phyloP scores from a whole-genome alignment of 2,888 invertebrate species.

The Apodemia duryi region DNA sequence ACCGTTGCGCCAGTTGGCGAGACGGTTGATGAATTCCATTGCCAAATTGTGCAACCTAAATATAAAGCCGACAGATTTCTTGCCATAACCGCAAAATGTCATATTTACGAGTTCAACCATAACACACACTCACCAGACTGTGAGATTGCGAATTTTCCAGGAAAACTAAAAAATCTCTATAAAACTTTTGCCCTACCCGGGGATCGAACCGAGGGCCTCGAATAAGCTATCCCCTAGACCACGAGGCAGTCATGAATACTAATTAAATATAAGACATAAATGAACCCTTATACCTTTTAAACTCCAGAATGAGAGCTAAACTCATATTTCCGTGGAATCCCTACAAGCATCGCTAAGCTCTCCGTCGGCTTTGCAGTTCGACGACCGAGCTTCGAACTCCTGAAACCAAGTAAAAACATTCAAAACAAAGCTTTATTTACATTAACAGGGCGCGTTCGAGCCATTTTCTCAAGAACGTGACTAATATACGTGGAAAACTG shows the following conservation, averaged over 20 bases:
- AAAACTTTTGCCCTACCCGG: too few relatives aligned
- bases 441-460: conserved; percentile 28
- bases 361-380: conserved; percentile 74
- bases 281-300: conserved; percentile 3
- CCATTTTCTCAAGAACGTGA: conserved; percentile 38
- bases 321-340: conserved; percentile 79
- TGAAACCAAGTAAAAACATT: conserved; percentile 51
- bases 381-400: conserved; percentile 62
- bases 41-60: too few relatives aligned
- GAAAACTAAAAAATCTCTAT: too few relatives aligned
- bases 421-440: conserved; percentile 52
- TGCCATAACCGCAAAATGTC: too few relatives aligned
- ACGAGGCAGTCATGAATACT: neutral
- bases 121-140: too few relatives aligned
- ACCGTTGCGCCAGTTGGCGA: too few relatives aligned
- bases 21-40: too few relatives aligned
- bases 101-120: too few relatives aligned
- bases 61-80: too few relatives aligned
- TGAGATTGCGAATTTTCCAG: too few relatives aligned
- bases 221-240: too few relatives aligned
- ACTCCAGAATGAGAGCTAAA: conserved; percentile 48
- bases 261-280: conserved; percentile 1
- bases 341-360: conserved; percentile 75
- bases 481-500: conserved; percentile 40
- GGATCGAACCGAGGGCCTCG: too few relatives aligned